These are phyloP conservation scores for Heteromyza rotundicornis DNA, from an alignment of 2,888 invertebrate species.

Conservation along the genomic window DNA sequence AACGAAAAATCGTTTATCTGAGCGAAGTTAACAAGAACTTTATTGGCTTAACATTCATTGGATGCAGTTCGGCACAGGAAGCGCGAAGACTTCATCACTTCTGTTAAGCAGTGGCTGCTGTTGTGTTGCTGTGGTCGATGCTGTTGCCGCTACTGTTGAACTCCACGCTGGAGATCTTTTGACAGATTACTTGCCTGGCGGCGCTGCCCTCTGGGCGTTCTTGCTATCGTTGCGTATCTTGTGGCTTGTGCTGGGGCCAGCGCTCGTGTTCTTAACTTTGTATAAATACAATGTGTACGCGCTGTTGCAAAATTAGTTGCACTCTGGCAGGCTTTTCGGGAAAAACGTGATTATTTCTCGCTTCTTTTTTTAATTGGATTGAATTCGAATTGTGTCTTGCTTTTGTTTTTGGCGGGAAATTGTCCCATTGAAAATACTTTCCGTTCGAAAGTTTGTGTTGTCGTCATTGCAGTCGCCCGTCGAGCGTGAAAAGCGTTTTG, in stretches of 20 bases:
- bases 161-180: background rate
- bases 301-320: slow-evolving; percentile 49
- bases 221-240: too few species aligned
- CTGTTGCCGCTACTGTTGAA: background rate
- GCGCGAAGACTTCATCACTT: slow-evolving; percentile 7
- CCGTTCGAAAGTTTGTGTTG: background rate
- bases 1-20: background rate
- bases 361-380: background rate
- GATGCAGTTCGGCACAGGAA: slow-evolving; percentile 23
- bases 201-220: background rate
- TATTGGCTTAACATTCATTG: slow-evolving; percentile 39
- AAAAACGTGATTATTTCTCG: slow-evolving; percentile 9
- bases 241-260: background rate
- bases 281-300: slow-evolving; percentile 41
- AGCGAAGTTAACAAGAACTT: slow-evolving; percentile 30
- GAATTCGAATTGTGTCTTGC: background rate
- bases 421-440: background rate
- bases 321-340: slow-evolving; percentile 29
- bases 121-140: background rate
- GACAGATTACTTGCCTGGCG: slow-evolving; percentile 3
- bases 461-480: background rate
- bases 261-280: slow-evolving; percentile 11
- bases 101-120: background rate
- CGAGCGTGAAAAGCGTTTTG: background rate
- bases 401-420: background rate